A percentile compares a stretch with the other conserved stretches of the same genome.
phyloP scores from a whole-genome alignment of 1,140 invertebrate species.

The Amphibalanus amphitrite region DNA sequence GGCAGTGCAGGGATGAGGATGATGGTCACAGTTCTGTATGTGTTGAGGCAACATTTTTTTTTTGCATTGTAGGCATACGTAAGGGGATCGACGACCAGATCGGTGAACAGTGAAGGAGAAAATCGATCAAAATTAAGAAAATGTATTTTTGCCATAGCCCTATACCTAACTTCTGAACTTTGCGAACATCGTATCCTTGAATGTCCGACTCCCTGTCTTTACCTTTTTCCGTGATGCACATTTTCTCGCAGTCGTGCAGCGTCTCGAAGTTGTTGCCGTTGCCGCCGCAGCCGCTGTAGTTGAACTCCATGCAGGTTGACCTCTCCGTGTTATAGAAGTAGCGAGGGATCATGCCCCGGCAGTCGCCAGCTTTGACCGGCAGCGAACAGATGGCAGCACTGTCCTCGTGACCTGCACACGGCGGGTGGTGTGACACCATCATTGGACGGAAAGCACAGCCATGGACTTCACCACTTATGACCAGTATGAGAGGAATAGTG shows the following conservation, averaged over 20 bases:
- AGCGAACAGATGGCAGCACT: not conserved
- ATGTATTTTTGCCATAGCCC: too few relatives aligned
- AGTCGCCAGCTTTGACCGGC: slow-evolving; percentile 17
- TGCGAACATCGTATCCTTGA: too few relatives aligned
- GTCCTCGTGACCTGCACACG: not conserved
- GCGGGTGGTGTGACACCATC: not conserved
- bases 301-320: slow-evolving; percentile 30
- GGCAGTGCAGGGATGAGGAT: too few relatives aligned
- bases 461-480: not conserved
- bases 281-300: slow-evolving; percentile 37
- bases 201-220: too few relatives aligned
- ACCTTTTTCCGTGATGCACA: slow-evolving; percentile 23
- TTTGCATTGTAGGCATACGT: too few relatives aligned
- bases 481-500: not conserved
- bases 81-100: too few relatives aligned
- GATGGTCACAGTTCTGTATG: too few relatives aligned
- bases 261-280: slow-evolving; percentile 36
- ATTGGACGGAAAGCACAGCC: not conserved
- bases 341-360: slow-evolving; percentile 22
- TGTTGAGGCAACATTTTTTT: too few relatives aligned
- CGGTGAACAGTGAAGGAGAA: too few relatives aligned
- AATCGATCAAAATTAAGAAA: too few relatives aligned
- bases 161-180: too few relatives aligned
- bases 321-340: slow-evolving; percentile 30
- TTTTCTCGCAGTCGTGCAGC: slow-evolving; percentile 25